These are phyloP conservation scores for Anorthoa munda DNA, from an alignment of 2,888 invertebrate species.

Conservation along the genomic window DNA sequence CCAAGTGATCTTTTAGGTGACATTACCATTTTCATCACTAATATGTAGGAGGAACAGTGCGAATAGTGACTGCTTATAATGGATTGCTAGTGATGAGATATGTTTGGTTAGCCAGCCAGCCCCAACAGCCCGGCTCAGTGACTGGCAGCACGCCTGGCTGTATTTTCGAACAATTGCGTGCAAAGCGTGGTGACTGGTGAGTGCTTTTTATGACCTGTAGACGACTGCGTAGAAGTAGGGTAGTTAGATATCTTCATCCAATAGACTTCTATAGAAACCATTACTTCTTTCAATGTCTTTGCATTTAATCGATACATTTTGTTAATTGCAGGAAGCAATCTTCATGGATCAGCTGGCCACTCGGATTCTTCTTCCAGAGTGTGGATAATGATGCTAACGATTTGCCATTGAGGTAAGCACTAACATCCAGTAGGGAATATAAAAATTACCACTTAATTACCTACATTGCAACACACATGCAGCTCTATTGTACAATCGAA, in stretches of 20 bases:
- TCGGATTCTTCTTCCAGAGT: conserved; percentile 96
- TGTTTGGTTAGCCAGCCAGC: conserved; percentile 59
- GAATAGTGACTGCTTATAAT: conserved; percentile 25
- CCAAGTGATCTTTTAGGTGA: neutral
- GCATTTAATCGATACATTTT: conserved; percentile 3
- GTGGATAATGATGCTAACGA: conserved; percentile 94
- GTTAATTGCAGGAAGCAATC: conserved; percentile 91
- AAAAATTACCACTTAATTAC: neutral
- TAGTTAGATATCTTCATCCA: conserved; percentile 30
- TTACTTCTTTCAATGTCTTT: neutral
- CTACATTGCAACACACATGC: neutral
- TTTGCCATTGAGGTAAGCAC: conserved; percentile 94
- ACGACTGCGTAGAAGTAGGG: conserved; percentile 31
- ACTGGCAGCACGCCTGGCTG: conserved; percentile 35
- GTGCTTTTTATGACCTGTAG: conserved; percentile 35
- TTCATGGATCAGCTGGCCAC: conserved; percentile 98
- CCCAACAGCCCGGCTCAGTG: conserved; percentile 48
- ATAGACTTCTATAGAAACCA: neutral
- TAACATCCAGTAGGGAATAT: neutral
- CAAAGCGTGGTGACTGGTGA: conserved; percentile 53
- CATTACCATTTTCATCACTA: neutral
- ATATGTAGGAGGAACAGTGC: neutral
- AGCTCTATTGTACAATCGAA: neutral
- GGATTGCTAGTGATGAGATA: conserved; percentile 52
- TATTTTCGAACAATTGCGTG: conserved; percentile 46